Percentiles rank a stretch among this genome's conserved stretches.
Evolutionary conservation across 2,113 vertebrate species (phyloP).

Genomic region (Capreolus pygargus): DNA sequence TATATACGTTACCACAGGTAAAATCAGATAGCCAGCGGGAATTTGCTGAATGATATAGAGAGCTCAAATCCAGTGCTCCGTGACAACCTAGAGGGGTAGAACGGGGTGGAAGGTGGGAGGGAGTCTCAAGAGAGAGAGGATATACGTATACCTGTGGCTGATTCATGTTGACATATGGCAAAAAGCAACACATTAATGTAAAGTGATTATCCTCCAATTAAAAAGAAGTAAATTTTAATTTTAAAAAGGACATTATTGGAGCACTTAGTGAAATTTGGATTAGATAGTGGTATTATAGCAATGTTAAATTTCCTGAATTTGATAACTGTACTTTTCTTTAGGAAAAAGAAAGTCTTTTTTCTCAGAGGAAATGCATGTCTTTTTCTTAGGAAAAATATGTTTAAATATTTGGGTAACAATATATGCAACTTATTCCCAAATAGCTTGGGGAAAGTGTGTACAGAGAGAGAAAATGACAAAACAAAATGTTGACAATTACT

Average conservation of each 20-base stretch:
- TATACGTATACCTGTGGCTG: not conserved
- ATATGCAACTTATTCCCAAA: not conserved
- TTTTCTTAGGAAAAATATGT: not conserved
- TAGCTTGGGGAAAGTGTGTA: not conserved
- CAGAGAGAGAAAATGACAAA: not conserved
- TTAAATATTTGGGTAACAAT: not conserved
- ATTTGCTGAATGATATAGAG: not conserved
- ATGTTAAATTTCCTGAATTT: not conserved
- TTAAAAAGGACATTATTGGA: not conserved
- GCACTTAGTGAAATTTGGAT: not conserved
- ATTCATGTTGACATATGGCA: not conserved
- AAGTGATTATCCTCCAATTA: not conserved
- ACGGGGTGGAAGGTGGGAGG: not conserved
- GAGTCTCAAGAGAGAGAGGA: not conserved
- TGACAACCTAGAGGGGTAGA: not conserved
- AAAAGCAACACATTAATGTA: not conserved
- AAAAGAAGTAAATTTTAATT: not conserved
- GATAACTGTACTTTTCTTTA: not conserved
- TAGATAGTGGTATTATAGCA: not conserved
- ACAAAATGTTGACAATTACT: not conserved
- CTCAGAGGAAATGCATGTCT: not conserved
- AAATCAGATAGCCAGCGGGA: not conserved
- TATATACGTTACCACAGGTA: not conserved
- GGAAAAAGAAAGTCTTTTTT: not conserved
- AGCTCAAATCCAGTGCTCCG: not conserved